A percentile compares a stretch with the other conserved stretches of the same genome.
Evolutionary conservation across 1,140 invertebrate genomes (phyloP).

Genomic region (Ridgeia piscesae): DNA sequence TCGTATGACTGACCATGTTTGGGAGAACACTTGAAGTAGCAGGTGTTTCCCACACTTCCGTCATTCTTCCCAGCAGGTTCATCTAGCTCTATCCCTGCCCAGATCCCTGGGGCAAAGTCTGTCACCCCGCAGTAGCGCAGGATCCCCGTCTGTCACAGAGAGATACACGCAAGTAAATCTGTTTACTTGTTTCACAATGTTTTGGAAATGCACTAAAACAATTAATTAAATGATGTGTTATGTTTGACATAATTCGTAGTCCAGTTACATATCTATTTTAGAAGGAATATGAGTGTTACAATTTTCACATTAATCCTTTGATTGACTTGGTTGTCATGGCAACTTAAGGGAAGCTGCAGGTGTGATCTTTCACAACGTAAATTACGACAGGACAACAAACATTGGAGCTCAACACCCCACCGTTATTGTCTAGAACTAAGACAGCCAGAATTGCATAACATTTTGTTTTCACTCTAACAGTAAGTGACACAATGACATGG

Average conservation of each 20-base stretch:
- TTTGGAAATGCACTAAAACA: not conserved
- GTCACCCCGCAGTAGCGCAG: slow-evolving; percentile 56
- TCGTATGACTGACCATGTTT: slow-evolving; percentile 46
- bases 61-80: slow-evolving; percentile 56
- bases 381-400: no score
- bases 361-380: no score
- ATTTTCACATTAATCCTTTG: no score
- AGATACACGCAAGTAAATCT: slow-evolving; percentile 16
- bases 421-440: no score
- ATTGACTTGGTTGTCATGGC: no score
- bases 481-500: no score
- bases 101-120: slow-evolving; percentile 56
- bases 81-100: slow-evolving; percentile 58
- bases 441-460: no score
- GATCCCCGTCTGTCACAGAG: slow-evolving; percentile 45
- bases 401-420: no score
- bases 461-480: no score
- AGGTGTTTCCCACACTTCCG: slow-evolving; percentile 54
- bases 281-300: no score
- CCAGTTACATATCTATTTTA: no score
- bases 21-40: slow-evolving; percentile 52
- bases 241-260: not conserved
- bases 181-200: not conserved
- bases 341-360: no score
- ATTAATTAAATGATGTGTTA: not conserved